Evolutionary conservation across 2,113 vertebrate species (phyloP), one percentile per base, ranked within the genome.

Genomic region (zebrafish (Danio rerio)): DNA sequence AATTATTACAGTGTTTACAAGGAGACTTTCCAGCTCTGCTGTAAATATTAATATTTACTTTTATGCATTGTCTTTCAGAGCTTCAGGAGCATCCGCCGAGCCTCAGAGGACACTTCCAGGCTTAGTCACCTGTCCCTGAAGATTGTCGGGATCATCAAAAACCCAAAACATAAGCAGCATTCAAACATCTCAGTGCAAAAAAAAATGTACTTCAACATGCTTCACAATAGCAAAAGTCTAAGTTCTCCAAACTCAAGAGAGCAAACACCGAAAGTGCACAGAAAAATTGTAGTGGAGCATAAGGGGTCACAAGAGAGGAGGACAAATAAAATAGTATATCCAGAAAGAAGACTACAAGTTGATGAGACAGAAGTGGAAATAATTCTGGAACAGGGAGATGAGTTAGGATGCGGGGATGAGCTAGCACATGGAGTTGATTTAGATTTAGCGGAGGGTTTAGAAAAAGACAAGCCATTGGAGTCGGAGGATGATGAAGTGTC

Each of bases 401-500:
- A 85, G 11, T 63, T 86, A 55, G 85, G 85, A 50, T 84, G 79
- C 20, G 85, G 85, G 16, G 85, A 86, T 56, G 79, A 84, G 40
- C 66, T 86, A 20, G 85, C 85, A 55, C 82, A 69, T 18, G 69
- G 69, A 31, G 78, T 59, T 75, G 79, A 73, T 11, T 69, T 84
- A n/a, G 62, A 86, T 43, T 82, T 83, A 73, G 61, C 68, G 74
- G 53, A 81, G 8, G 74, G 68, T 78, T 69, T 84, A 69, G 52
- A 78, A 66, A 56, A 77, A 16, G 45, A 16, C 50, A 50, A 78
- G 11, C 52, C 16, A 62, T 83, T 69, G 55, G 42, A 70, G 9
- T 84, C 68, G 47, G 18, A 47, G 2, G 52, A 74, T 8, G 55
- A 58, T 2, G 52, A 79, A 9, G 61, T 58, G 31, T 75, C 40